Base-by-base conservation (phyloP, 2,888 invertebrate species). In the Tillus elongatus region DNA sequence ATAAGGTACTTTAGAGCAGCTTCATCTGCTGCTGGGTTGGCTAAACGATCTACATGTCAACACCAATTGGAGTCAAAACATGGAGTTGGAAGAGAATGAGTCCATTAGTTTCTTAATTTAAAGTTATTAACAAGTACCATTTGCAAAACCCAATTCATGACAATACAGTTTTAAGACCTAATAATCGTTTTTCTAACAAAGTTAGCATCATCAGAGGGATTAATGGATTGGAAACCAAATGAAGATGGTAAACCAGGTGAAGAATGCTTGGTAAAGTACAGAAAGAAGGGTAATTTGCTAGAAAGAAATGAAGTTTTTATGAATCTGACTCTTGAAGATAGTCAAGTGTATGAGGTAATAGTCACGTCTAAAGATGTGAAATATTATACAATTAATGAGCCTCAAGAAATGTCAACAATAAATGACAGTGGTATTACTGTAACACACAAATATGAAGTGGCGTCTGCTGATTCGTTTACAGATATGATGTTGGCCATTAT, bases 401-500 rank as follows among this genome's bases (percentile, higher is more conserved):
- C 72, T 2, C 75, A 77, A 58, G 82, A 85, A 50, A 77, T 92
- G 13, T 85, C 84, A 55, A 86, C 87, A 4, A 80, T 73, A 45
- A 70, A 71, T 36, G 54, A 59, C 70, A 81, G 80, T 62, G 79
- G 76, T 1, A 82, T 78, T 4, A 73, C 78, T 42, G 83, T 85
- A 58, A 78, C 76, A 64, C 79, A 78, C 31, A 78, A 78, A 51
- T 82, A 86, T 62, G 82, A 80, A 63, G 81, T 91, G 41, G 87
- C 89, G 10, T 85, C 87, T 28, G 89, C 93, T 30, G 91, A 91
- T 33, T 97, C 96, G 96, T 95, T 96, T 67, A 93, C 97, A 65
- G 90, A 85, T 59, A 90, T 97, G 82, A 90, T 98, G 83, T 70
- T 96, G 53, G 92, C 95, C 36, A 82, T 98, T 47, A 89, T 92